Evolutionary conservation across 2,797 vertebrate genomes (phyloP), one percentile per base, ranked within the genome.

Genomic region (Lateolabrax maculatus): DNA sequence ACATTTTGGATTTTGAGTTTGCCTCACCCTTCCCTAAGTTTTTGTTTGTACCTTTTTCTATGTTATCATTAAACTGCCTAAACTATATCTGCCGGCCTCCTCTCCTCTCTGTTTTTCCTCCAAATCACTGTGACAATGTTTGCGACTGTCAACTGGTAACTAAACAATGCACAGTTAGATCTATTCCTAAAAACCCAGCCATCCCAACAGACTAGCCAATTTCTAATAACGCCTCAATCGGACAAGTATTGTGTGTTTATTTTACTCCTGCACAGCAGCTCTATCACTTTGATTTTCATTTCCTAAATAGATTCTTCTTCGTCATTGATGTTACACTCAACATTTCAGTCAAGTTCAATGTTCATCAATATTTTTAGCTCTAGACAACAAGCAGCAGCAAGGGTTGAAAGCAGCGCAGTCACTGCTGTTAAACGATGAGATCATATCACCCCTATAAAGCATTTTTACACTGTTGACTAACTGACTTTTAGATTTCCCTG

Each of bases 401-500:
- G 70, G 76, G 60, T 87, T 87, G 73, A 80, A 78, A 78, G 77
- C 23, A 75, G 63, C 6, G 11, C 5, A 75, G 70, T 57, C 58
- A 53, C 48, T 39, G 57, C 73, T 82, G 56, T 79, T 77, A 84
- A 76, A 81, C 88, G 73, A 90, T 77, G 78, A 87, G 81, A 87
- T 84, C 66, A 82, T 73, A 52, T 84, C 60, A 46, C 27, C 65
- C 55, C 64, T 44, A 65, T 83, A 70, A 88, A 89, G 64, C 71
- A 67, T 81, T 84, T 89, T 80, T 79, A 75, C 73, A 67, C 64
- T 76, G 72, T 74, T 74, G 61, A 82, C 62, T 52, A 80, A 81
- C 80, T 79, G 75, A 87, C 73, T 85, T 83, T 80, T 37, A 62
- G 75, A 82, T 81, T 81, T 75, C 34, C 18, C n/a, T 65, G 66